Evolutionary conservation across 2,888 invertebrate genomes (phyloP).

Genomic region (Sclerodermus sp.): DNA sequence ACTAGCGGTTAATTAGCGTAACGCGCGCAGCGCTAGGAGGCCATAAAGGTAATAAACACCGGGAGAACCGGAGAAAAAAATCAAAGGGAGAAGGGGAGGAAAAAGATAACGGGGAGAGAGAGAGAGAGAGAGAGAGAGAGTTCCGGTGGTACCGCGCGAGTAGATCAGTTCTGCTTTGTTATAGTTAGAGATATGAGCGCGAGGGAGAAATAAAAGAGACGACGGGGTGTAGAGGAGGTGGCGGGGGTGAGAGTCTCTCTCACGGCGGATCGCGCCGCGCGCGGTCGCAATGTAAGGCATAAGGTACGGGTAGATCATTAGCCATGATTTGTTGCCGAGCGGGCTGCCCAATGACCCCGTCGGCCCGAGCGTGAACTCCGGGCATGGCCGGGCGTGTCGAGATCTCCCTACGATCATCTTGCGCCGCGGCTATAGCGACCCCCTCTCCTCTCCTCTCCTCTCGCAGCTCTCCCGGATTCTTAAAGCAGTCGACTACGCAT

Average conservation of each 20-base stretch:
- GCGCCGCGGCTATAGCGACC: slow-evolving; percentile 30
- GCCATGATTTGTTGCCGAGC: slow-evolving; percentile 58
- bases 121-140: slow-evolving; percentile 1
- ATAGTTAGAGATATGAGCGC: background rate
- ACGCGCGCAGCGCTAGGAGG: no score
- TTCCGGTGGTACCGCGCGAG: slow-evolving; percentile 15
- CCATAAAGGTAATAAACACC: slow-evolving; percentile 8
- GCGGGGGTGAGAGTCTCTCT: background rate
- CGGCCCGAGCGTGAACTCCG: slow-evolving; percentile 45
- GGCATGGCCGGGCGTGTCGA: slow-evolving; percentile 44
- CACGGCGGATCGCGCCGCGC: background rate
- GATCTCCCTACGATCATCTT: slow-evolving; percentile 38
- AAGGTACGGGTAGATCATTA: slow-evolving; percentile 56
- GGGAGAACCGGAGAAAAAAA: no score
- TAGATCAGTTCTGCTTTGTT: background rate
- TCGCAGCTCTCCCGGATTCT: no score
- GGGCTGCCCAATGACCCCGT: slow-evolving; percentile 56
- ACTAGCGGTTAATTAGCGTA: no score
- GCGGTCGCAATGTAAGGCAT: slow-evolving; percentile 16
- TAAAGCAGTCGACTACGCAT: no score
- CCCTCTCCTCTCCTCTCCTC: no score
- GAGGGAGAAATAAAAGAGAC: slow-evolving; percentile 7
- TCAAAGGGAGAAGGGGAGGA: no score
- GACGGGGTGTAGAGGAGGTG: slow-evolving; percentile 9
- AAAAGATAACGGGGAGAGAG: no score